phyloP scores from a whole-genome alignment of 2,888 invertebrate genomes.

The Urechis unicinctus region DNA sequence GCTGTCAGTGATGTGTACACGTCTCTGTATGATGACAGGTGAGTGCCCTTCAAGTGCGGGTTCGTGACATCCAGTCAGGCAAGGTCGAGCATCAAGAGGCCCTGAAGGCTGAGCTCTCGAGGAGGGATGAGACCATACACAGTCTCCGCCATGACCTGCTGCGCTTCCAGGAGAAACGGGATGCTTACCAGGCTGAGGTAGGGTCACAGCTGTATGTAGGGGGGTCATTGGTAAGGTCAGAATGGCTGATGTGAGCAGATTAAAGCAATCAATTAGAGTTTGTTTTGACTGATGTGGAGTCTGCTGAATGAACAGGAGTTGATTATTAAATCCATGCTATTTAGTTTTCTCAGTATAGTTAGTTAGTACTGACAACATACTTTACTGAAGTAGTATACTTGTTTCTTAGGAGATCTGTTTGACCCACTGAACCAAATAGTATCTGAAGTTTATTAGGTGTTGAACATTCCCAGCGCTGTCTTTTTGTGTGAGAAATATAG shows the following conservation, averaged over 20 bases:
- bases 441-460: too few relatives aligned
- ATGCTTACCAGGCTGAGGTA: slow-evolving; percentile 41
- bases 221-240: not conserved
- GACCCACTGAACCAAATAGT: too few relatives aligned
- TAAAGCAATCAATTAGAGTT: not conserved
- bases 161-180: slow-evolving; percentile 41
- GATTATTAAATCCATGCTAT: not conserved
- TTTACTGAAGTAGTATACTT: too few relatives aligned
- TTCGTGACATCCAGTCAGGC: slow-evolving; percentile 36
- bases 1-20: not conserved
- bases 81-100: slow-evolving; percentile 40
- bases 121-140: slow-evolving; percentile 45
- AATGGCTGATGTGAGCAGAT: not conserved
- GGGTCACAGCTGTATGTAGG: not conserved
- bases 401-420: too few relatives aligned
- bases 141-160: slow-evolving; percentile 41
- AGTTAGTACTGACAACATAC: too few relatives aligned
- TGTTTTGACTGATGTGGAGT: not conserved
- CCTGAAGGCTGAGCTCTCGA: slow-evolving; percentile 40
- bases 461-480: too few relatives aligned
- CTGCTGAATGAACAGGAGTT: not conserved
- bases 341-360: too few relatives aligned
- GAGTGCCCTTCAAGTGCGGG: slow-evolving; percentile 34
- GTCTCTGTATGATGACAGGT: slow-evolving; percentile 21
- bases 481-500: too few relatives aligned